These are phyloP conservation scores for Latrodectus hesperus DNA, from an alignment of 2,888 invertebrate genomes.

Conservation along the genomic window DNA sequence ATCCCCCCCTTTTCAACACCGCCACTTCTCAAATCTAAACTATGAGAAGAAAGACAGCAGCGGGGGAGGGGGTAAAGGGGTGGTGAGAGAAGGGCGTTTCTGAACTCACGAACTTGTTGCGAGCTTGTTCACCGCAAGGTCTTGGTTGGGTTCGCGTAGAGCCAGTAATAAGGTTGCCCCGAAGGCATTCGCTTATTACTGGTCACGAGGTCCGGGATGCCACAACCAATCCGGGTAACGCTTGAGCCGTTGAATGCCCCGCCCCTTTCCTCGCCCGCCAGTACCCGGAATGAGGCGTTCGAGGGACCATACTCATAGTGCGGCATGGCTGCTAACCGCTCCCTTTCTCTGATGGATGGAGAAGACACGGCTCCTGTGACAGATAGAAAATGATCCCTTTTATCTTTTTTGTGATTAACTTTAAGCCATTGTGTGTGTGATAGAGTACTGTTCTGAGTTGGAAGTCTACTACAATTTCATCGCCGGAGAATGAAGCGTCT, in stretches of 20 bases:
- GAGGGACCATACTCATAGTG: no score
- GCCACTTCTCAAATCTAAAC: background rate
- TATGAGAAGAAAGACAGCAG: background rate
- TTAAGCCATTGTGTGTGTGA: no score
- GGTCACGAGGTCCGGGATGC: slow-evolving; percentile 55
- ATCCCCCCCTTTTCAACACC: no score
- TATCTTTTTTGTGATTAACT: no score
- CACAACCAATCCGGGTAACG: slow-evolving; percentile 54
- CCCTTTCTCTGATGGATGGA: no score
- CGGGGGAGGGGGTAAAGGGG: slow-evolving; percentile 9
- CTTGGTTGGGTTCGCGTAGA: slow-evolving; percentile 6
- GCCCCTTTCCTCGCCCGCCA: slow-evolving; percentile 51
- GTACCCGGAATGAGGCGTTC: background rate
- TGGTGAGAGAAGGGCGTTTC: slow-evolving; percentile 4
- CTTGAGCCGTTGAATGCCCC: slow-evolving; percentile 35
- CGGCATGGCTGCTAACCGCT: no score
- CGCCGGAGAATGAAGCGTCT: no score
- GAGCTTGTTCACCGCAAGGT: slow-evolving; percentile 46
- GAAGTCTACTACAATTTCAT: no score
- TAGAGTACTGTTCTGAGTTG: no score
- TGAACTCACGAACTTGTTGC: slow-evolving; percentile 25
- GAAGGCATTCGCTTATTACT: slow-evolving; percentile 43
- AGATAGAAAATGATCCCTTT: no score
- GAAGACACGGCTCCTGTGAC: no score
- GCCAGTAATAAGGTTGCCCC: slow-evolving; percentile 52